These are phyloP conservation scores for Scomber colias DNA, from an alignment of 2,113 vertebrate species.

Conservation along the genomic window DNA sequence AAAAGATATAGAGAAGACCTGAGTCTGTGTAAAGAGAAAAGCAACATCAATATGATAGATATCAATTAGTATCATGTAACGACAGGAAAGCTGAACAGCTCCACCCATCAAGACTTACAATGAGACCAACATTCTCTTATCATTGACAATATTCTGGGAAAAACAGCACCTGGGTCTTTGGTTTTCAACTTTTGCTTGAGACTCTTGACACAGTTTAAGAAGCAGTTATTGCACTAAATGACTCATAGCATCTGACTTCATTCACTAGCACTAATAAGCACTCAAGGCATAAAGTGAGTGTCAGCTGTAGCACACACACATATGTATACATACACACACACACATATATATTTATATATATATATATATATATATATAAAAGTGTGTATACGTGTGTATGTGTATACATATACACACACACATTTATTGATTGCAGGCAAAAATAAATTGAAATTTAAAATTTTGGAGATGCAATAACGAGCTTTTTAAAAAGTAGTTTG, in stretches of 20 bases:
- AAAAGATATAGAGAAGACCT: background rate
- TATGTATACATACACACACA: too few relatives aligned
- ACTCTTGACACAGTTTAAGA: background rate
- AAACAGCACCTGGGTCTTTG: background rate
- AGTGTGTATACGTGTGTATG: too few relatives aligned
- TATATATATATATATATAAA: too few relatives aligned
- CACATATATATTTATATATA: too few relatives aligned
- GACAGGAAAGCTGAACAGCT: background rate
- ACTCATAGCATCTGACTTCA: background rate
- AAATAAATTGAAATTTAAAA: too few relatives aligned
- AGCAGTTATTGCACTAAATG: background rate
- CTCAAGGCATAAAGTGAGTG: background rate
- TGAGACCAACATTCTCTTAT: background rate
- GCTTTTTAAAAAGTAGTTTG: background rate
- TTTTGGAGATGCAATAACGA: background rate
- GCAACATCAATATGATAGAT: background rate
- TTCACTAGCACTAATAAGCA: background rate
- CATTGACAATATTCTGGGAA: background rate
- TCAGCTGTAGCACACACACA: too few relatives aligned
- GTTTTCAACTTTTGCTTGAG: background rate
- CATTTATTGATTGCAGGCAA: too few relatives aligned
- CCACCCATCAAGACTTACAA: background rate
- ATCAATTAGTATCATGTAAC: background rate
- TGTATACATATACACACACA: too few relatives aligned
- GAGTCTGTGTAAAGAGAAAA: background rate